phyloP scores from a whole-genome alignment of 2,113 vertebrate genomes.

The Catharus fuscescens region DNA sequence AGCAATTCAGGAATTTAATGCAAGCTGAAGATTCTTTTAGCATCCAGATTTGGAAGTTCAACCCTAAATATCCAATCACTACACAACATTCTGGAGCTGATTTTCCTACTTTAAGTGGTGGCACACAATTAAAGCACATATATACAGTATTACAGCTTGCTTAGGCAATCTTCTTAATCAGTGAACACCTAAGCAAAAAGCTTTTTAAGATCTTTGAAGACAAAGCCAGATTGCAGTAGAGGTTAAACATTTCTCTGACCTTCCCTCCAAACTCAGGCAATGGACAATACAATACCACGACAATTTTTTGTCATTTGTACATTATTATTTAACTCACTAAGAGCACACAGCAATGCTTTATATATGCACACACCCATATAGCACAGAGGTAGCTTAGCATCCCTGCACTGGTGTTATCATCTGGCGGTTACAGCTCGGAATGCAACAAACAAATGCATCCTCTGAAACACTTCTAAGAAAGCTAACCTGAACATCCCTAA shows the following conservation, averaged over 20 bases:
- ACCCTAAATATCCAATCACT: not conserved
- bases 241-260: not conserved
- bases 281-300: not conserved
- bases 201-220: not conserved
- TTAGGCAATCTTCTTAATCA: not conserved
- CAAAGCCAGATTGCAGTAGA: not conserved
- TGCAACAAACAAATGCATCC: accelerated
- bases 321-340: not conserved
- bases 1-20: not conserved
- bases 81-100: not conserved
- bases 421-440: not conserved
- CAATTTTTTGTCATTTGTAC: not conserved
- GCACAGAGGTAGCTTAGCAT: not conserved
- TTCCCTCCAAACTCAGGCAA: not conserved
- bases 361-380: not conserved
- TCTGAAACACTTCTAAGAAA: not conserved
- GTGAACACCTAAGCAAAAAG: not conserved
- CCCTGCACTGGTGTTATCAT: not conserved
- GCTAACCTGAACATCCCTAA: not conserved
- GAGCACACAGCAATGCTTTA: not conserved
- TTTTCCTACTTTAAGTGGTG: not conserved
- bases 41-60: not conserved
- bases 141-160: not conserved
- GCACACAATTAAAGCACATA: not conserved
- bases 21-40: not conserved